Evolutionary conservation across 1,140 invertebrate species (phyloP).

Genomic region (Frieseomelitta varia): DNA sequence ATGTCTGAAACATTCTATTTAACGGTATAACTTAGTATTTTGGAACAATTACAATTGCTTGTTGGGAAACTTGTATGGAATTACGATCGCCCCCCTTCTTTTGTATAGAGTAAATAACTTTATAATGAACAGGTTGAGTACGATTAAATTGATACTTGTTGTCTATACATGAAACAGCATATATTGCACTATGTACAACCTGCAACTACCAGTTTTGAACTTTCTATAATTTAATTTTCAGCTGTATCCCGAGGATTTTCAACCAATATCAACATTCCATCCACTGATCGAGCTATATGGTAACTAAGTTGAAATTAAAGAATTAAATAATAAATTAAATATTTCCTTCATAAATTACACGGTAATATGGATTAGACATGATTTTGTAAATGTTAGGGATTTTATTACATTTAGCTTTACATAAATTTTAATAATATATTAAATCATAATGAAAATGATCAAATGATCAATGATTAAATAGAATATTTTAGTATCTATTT

Average conservation of each 20-base stretch:
- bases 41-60: conserved; percentile 64
- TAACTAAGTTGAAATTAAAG: conserved; percentile 20
- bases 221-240: conserved; percentile 59
- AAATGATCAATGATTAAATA: background rate
- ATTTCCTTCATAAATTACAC: conserved; percentile 5
- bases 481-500: background rate
- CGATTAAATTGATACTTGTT: conserved; percentile 35
- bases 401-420: background rate
- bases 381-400: conserved; percentile 33
- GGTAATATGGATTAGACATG: background rate
- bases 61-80: conserved; percentile 52
- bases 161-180: conserved; percentile 2
- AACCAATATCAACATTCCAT: conserved; percentile 50
- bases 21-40: conserved; percentile 50
- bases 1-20: conserved; percentile 31
- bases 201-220: conserved; percentile 1
- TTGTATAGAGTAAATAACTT: conserved; percentile 25
- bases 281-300: conserved; percentile 39
- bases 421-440: background rate
- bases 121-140: conserved; percentile 66
- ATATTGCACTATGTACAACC: conserved; percentile 10
- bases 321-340: background rate
- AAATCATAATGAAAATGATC: background rate
- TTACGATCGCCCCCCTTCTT: conserved; percentile 45
- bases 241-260: conserved; percentile 48